A percentile compares a stretch with the other conserved stretches of the same genome.
Conservation (phyloP, 2,888 invertebrate species). For the Peribatodes rhomboidaria region DNA sequence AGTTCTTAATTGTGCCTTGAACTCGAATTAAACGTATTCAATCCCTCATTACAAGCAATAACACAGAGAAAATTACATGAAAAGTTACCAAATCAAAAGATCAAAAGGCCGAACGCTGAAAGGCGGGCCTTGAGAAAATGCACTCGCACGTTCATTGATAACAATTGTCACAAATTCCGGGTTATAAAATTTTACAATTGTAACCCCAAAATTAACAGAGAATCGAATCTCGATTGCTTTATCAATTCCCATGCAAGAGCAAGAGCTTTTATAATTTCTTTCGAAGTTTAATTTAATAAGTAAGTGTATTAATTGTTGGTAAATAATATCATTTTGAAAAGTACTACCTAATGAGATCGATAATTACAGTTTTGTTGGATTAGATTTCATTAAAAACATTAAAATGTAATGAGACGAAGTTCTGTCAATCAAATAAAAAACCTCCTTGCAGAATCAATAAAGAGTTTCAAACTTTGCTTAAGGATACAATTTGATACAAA, state of each 20-base stretch:
- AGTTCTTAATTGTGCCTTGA: constrained; percentile 3
- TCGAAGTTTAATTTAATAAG: constrained; percentile 40
- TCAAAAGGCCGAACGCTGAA: constrained; percentile 48
- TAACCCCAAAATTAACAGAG: constrained; percentile 41
- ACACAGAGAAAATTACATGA: constrained; percentile 60
- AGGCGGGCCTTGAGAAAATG: constrained; percentile 60
- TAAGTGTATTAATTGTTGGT: constrained; percentile 42
- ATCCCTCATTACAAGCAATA: constrained; percentile 65
- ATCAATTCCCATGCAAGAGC: constrained; percentile 45
- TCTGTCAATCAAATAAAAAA: neutral
- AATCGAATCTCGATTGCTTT: constrained; percentile 50
- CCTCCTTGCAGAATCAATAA: neutral
- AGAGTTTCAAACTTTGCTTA: too few relatives aligned
- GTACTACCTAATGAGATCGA: constrained; percentile 27
- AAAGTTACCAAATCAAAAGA: constrained; percentile 48
- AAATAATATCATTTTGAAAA: constrained; percentile 33
- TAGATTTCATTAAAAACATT: neutral
- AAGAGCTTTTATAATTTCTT: constrained; percentile 36
- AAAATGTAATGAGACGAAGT: neutral
- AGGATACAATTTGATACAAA: too few relatives aligned
- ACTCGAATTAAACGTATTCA: constrained; percentile 27
- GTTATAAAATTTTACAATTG: constrained; percentile 79
- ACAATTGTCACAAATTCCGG: constrained; percentile 72
- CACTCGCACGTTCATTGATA: constrained; percentile 60
- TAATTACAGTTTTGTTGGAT: constrained; percentile 26